Conservation (phyloP, 92 coral and sea anemone species). For the Zoanthus sansibaricus region DNA sequence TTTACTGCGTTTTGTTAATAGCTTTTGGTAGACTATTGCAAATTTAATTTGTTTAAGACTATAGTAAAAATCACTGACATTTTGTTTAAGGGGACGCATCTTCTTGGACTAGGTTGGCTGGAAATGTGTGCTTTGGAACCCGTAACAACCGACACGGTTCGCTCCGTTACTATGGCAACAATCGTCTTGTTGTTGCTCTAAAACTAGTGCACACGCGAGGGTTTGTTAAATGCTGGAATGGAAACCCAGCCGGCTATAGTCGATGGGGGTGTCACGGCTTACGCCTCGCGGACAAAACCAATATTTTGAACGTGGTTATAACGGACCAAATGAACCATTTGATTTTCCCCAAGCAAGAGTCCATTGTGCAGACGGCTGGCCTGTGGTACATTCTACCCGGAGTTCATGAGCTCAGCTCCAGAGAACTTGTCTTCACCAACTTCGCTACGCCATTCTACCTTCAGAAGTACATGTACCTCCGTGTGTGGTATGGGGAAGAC, state of each 20-base stretch:
- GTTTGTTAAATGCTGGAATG: constrained; percentile 13
- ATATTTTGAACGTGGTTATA: constrained; percentile 6
- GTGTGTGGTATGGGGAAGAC: no score
- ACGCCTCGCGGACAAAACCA: background rate
- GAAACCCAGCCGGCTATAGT: constrained; percentile 3
- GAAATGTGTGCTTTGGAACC: constrained; percentile 13
- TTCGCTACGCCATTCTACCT: no score
- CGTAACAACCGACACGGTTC: constrained; percentile 19
- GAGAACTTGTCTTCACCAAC: no score
- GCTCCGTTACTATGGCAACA: background rate
- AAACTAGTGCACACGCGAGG: constrained; percentile 9
- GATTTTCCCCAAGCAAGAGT: constrained; percentile 30
- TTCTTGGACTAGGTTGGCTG: background rate
- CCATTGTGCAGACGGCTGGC: constrained; percentile 9
- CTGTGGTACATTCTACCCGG: constrained; percentile 30
- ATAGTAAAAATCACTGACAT: no score
- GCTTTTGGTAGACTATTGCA: no score
- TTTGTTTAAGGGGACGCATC: constrained; percentile 13
- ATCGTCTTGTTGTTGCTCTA: background rate
- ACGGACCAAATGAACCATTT: constrained; percentile 26
- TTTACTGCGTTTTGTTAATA: no score
- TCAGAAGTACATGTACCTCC: no score
- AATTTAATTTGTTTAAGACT: no score
- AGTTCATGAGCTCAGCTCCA: no score
- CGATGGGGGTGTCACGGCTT: constrained; percentile 16